These are phyloP conservation scores for Neodiprion lecontei DNA, from an alignment of 1,140 invertebrate species.

Conservation along the genomic window DNA sequence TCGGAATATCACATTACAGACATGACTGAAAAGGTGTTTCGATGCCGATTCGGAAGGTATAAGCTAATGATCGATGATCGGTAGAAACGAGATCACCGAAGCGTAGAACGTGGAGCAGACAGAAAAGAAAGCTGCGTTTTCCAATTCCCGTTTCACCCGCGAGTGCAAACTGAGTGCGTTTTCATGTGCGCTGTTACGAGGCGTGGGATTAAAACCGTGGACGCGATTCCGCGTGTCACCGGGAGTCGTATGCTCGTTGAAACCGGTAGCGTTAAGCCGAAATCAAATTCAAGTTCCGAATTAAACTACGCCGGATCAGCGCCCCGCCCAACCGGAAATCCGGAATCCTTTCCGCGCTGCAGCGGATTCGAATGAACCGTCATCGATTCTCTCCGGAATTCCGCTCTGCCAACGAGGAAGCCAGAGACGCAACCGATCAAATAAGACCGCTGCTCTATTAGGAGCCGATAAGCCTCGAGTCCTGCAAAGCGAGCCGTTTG, in stretches of 20 bases:
- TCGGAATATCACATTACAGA: too few relatives aligned
- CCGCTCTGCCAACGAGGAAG: not conserved
- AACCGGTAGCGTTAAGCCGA: conserved; percentile 2
- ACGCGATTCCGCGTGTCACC: not conserved
- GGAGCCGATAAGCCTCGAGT: not conserved
- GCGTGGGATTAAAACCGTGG: not conserved
- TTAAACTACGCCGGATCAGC: conserved; percentile 3
- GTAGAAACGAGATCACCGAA: too few relatives aligned
- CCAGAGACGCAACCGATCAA: not conserved
- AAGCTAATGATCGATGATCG: too few relatives aligned
- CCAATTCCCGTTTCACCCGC: not conserved
- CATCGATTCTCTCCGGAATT: not conserved
- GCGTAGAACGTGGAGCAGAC: too few relatives aligned
- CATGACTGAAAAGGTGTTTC: too few relatives aligned
- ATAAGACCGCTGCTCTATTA: not conserved
- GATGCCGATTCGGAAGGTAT: too few relatives aligned
- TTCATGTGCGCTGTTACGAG: not conserved
- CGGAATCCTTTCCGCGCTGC: not conserved
- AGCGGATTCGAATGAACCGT: not conserved
- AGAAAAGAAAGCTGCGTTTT: too few relatives aligned
- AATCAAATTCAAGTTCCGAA: conserved; percentile 14
- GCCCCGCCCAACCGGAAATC: not conserved
- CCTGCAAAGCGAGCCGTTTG: too few relatives aligned
- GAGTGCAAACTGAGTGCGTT: not conserved
- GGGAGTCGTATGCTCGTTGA: not conserved